Evolutionary conservation across 2,888 invertebrate species (phyloP).

Genomic region (Eupithecia exiguata): DNA sequence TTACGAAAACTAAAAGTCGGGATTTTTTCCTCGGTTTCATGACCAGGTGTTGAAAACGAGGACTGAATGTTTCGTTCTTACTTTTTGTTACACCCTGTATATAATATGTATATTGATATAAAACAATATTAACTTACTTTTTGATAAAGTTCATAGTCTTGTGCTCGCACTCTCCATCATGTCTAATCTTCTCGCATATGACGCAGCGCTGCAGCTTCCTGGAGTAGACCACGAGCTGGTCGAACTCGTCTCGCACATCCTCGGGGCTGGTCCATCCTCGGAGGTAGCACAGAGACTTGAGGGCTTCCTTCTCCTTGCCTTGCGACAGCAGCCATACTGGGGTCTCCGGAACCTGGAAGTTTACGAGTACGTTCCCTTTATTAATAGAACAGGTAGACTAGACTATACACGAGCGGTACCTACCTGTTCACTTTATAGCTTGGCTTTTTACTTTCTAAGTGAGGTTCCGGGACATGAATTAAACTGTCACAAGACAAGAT

Average conservation of each 20-base stretch:
- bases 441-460: neutral
- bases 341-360: conserved; percentile 79
- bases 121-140: conserved; percentile 51
- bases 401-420: neutral
- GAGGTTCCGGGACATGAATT: neutral
- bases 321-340: conserved; percentile 83
- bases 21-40: no score
- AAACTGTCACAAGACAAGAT: neutral
- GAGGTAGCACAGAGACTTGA: conserved; percentile 80
- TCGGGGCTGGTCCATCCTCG: conserved; percentile 81
- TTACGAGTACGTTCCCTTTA: neutral
- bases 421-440: neutral
- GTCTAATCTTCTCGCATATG: conserved; percentile 64
- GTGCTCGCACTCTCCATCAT: conserved; percentile 60
- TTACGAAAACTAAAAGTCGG: no score
- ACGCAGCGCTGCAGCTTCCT: conserved; percentile 66
- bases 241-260: conserved; percentile 76
- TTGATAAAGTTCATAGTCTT: conserved; percentile 63
- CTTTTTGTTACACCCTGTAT: no score
- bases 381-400: no score
- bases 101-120: no score
- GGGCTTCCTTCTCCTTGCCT: conserved; percentile 78
- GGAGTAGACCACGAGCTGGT: conserved; percentile 69
- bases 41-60: no score
- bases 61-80: no score